Evolutionary conservation across 2,113 vertebrate genomes (phyloP).

Genomic region (Suncus etruscus): DNA sequence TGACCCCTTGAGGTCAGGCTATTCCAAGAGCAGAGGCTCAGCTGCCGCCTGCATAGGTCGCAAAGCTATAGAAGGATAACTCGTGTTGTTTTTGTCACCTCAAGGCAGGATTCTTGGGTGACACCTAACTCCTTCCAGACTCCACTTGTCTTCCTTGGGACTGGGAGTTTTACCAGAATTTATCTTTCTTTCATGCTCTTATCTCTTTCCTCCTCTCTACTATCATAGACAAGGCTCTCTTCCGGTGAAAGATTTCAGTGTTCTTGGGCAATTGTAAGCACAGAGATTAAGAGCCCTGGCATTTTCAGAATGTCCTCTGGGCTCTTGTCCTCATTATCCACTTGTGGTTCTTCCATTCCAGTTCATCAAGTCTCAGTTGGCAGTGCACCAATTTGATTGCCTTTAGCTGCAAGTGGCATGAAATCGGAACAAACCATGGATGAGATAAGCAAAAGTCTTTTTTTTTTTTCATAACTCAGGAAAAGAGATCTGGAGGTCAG

Average conservation of each 20-base stretch:
- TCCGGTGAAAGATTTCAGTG: neutral
- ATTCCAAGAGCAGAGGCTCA: too few species aligned
- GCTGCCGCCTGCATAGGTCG: too few species aligned
- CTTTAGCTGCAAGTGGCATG: neutral
- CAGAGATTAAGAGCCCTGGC: constrained; percentile 13
- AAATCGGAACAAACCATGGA: neutral
- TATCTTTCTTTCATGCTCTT: neutral
- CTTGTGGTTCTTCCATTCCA: neutral
- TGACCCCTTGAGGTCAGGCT: too few species aligned
- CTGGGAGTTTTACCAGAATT: neutral
- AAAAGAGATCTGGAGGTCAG: neutral
- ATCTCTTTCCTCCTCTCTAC: neutral
- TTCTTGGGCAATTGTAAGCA: constrained; percentile 8
- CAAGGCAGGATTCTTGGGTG: too few species aligned
- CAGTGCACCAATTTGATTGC: neutral
- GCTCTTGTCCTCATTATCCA: neutral
- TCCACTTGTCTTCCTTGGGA: too few species aligned
- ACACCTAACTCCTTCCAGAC: too few species aligned
- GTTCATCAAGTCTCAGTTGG: neutral
- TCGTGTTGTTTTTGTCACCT: too few species aligned
- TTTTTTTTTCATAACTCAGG: neutral
- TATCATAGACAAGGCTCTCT: neutral
- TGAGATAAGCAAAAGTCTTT: constrained; percentile 15
- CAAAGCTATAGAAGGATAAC: too few species aligned
- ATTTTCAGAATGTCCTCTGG: neutral